These are phyloP conservation scores for Spondyliosoma cantharus DNA, from an alignment of 2,797 vertebrate genomes.

Conservation along the genomic window DNA sequence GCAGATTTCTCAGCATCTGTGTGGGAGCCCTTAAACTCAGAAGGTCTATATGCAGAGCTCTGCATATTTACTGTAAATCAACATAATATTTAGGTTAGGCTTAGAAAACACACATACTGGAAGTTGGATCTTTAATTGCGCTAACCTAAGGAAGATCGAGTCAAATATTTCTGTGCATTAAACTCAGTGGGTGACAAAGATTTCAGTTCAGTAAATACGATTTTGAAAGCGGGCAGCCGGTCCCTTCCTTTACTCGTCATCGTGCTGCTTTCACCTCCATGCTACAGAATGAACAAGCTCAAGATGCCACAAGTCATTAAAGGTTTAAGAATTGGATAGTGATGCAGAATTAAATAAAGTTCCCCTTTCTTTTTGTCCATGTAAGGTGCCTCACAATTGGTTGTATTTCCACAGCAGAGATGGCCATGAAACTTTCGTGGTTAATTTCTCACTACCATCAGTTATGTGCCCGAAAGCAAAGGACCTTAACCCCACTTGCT, in stretches of 20 bases:
- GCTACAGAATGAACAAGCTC: background rate
- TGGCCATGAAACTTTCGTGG: background rate
- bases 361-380: background rate
- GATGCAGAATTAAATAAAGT: background rate
- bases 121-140: constrained; percentile 61
- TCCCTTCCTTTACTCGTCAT: constrained; percentile 12
- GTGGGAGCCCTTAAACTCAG: constrained; percentile 80
- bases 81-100: constrained; percentile 78
- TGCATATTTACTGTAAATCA: constrained; percentile 83
- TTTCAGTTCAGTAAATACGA: constrained; percentile 24
- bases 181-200: constrained; percentile 39
- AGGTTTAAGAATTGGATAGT: background rate
- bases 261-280: background rate
- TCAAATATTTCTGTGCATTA: constrained; percentile 48
- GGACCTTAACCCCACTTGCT: background rate
- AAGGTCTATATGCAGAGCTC: constrained; percentile 77
- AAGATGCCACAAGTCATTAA: constrained; percentile 12
- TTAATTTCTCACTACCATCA: constrained; percentile 14
- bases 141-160: constrained; percentile 54
- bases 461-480: constrained; percentile 7
- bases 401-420: background rate
- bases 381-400: background rate
- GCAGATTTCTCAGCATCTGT: constrained; percentile 86
- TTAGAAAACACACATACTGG: constrained; percentile 65
- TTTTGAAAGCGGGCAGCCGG: constrained; percentile 1